Evolutionary conservation across 2,888 invertebrate genomes (phyloP).

Genomic region (Hedya salicella): DNA sequence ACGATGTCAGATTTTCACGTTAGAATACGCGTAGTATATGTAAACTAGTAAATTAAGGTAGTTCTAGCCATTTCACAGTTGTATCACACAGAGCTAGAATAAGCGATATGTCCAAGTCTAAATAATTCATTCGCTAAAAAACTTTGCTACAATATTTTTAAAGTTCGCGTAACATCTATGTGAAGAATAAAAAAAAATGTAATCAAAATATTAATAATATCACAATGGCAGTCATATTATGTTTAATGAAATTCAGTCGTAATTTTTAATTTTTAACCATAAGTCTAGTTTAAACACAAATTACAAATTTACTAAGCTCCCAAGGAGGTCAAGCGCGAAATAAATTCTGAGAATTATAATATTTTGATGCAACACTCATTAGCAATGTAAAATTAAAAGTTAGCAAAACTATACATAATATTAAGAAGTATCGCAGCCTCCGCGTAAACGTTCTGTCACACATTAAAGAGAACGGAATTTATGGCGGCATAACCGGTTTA

Average conservation of each 20-base stretch:
- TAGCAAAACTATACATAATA: constrained; percentile 39
- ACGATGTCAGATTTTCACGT: no score
- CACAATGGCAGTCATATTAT: background rate
- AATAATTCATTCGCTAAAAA: no score
- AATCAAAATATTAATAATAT: constrained; percentile 1
- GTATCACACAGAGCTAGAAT: no score
- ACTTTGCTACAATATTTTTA: background rate
- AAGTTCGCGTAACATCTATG: background rate
- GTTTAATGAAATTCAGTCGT: constrained; percentile 12
- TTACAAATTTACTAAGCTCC: constrained; percentile 19
- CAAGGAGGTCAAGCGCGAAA: constrained; percentile 33
- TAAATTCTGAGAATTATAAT: constrained; percentile 30
- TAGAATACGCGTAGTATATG: no score
- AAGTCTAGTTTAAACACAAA: constrained; percentile 28
- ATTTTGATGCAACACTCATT: constrained; percentile 35
- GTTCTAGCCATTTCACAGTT: no score
- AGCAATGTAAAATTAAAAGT: constrained; percentile 40
- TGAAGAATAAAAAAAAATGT: background rate
- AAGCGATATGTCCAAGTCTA: no score
- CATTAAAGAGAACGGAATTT: constrained; percentile 35
- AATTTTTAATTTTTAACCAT: constrained; percentile 23
- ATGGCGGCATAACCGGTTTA: constrained; percentile 26
- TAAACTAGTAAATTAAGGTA: no score
- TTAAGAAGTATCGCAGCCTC: constrained; percentile 28
- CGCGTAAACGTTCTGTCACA: constrained; percentile 41